Evolutionary conservation across 1,140 invertebrate genomes (phyloP).

Genomic region (Musca vetustissima): DNA sequence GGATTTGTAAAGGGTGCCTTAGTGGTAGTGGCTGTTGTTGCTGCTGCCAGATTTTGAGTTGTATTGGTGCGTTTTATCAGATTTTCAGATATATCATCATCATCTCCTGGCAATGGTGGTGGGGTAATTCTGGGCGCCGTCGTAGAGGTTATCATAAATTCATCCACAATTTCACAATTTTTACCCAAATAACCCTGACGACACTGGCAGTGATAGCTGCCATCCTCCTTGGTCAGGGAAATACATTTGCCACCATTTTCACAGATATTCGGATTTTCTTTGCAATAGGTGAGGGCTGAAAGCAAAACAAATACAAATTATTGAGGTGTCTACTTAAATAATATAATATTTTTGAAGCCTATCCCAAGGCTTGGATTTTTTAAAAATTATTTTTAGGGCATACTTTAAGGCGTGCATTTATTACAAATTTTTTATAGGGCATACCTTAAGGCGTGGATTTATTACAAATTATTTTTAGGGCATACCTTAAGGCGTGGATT

Average conservation of each 20-base stretch:
- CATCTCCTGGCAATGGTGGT: constrained; percentile 33
- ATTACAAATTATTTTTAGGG: no score
- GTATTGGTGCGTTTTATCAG: constrained; percentile 30
- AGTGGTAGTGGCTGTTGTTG: constrained; percentile 19
- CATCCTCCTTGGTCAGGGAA: constrained; percentile 73
- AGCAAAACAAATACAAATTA: no score
- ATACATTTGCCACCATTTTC: constrained; percentile 80
- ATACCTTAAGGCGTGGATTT: no score
- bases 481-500: no score
- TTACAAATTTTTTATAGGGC: no score
- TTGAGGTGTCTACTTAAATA: no score
- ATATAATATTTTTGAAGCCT: no score
- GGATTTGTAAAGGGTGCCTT: background rate
- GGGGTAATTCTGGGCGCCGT: constrained; percentile 55
- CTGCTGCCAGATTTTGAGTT: constrained; percentile 6
- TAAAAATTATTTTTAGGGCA: no score
- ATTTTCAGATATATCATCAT: constrained; percentile 18
- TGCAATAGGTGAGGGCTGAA: constrained; percentile 73
- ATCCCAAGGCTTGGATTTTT: no score
- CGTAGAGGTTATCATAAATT: constrained; percentile 52
- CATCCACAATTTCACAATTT: constrained; percentile 60
- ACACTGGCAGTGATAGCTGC: constrained; percentile 71
- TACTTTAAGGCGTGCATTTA: no score
- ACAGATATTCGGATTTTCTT: constrained; percentile 68
- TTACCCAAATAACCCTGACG: constrained; percentile 63